These are phyloP conservation scores for Pedicia rivosa DNA, from an alignment of 2,888 invertebrate genomes.

Conservation along the genomic window DNA sequence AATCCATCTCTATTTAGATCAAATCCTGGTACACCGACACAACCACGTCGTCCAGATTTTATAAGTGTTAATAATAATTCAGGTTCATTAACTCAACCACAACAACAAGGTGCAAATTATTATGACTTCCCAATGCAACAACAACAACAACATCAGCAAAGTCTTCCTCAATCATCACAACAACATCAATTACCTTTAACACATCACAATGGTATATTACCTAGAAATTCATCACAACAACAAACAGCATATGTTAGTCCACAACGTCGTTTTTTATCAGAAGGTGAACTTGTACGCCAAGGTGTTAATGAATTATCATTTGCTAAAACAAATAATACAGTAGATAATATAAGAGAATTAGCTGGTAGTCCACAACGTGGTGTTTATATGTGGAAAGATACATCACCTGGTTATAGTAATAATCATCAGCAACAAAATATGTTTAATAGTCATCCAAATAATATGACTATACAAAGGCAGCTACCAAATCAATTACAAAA, in stretches of 20 bases:
- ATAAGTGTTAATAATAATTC: constrained; percentile 38
- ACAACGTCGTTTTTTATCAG: constrained; percentile 62
- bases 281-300: constrained; percentile 64
- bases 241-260: constrained; percentile 40
- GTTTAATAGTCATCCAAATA: constrained; percentile 7
- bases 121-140: constrained; percentile 30
- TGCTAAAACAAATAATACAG: constrained; percentile 56
- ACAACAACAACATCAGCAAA: constrained; percentile 29
- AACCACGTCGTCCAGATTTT: constrained; percentile 76
- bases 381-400: constrained; percentile 66
- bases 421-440: constrained; percentile 11
- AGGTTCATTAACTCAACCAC: constrained; percentile 14
- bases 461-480: constrained; percentile 11
- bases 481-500: neutral
- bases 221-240: constrained; percentile 14
- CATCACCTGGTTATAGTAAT: constrained; percentile 41
- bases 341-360: constrained; percentile 74
- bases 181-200: constrained; percentile 15
- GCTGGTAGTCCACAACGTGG: constrained; percentile 76
- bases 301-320: constrained; percentile 41
- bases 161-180: constrained; percentile 26
- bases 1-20: too few species aligned
- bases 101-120: constrained; percentile 25
- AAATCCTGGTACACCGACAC: constrained; percentile 83
- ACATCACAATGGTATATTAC: constrained; percentile 13